A percentile compares a stretch with the other conserved stretches of the same genome.
These are phyloP conservation scores for Drosophila azteca DNA, from an alignment of 1,140 invertebrate genomes.

Conservation along the genomic window DNA sequence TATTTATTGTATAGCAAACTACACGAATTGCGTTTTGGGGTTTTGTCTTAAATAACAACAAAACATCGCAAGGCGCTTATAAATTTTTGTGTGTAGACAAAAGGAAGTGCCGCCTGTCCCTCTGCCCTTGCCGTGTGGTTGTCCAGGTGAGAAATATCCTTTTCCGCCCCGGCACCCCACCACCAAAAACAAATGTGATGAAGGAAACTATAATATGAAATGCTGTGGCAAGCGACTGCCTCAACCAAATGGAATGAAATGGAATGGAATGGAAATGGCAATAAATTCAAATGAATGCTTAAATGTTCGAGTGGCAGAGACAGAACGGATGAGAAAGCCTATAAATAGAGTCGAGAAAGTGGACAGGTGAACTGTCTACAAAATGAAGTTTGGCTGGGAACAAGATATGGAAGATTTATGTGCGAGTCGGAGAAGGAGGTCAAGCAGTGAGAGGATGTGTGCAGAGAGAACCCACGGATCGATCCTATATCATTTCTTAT, in stretches of 20 bases:
- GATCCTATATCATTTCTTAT: no score
- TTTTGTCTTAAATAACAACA: constrained; percentile 73
- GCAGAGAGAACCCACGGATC: no score
- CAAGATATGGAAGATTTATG: not conserved
- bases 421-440: not conserved
- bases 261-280: constrained; percentile 44
- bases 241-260: constrained; percentile 62
- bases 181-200: constrained; percentile 43
- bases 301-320: constrained; percentile 41
- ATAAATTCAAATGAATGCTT: constrained; percentile 63
- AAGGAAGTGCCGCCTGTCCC: constrained; percentile 7
- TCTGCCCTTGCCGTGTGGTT: constrained; percentile 6
- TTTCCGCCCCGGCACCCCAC: constrained; percentile 10
- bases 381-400: no score
- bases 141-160: constrained; percentile 49
- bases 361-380: no score
- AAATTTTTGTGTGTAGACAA: constrained; percentile 64
- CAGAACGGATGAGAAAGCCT: constrained; percentile 34
- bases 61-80: constrained; percentile 69
- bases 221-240: constrained; percentile 28
- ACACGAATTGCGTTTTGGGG: constrained; percentile 74
- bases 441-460: no score
- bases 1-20: constrained; percentile 72
- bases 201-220: constrained; percentile 59
- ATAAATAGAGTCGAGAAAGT: constrained; percentile 20